Percentiles rank a stretch among this genome's conserved stretches.
Conservation (phyloP, 2,113 vertebrate genomes). For the Ellobius talpinus region DNA sequence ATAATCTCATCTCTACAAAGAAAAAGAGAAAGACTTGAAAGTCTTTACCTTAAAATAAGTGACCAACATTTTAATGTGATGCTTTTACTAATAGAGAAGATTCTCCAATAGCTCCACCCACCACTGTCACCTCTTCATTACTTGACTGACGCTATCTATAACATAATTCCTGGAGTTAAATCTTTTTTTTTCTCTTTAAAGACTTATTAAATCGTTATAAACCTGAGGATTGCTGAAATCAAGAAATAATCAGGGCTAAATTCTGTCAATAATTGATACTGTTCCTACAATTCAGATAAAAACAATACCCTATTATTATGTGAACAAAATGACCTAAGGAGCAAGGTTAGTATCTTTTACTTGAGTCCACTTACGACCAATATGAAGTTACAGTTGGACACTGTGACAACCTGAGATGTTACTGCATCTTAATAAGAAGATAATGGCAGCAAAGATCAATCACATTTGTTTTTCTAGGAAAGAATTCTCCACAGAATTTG, state of each 20-base stretch:
- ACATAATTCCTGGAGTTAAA: not conserved
- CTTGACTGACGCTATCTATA: not conserved
- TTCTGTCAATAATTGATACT: not conserved
- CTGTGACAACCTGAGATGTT: not conserved
- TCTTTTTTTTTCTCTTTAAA: not conserved
- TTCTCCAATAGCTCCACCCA: not conserved
- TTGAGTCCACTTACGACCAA: not conserved
- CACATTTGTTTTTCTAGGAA: not conserved
- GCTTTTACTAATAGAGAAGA: not conserved
- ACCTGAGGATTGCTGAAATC: not conserved
- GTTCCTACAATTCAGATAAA: not conserved
- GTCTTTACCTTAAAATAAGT: conserved; percentile 22
- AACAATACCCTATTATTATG: not conserved
- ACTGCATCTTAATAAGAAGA: conserved; percentile 49
- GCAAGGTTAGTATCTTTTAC: not conserved
- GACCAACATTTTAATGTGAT: not conserved
- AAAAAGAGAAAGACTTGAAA: conserved; percentile 4
- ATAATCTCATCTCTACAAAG: not conserved
- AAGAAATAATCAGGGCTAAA: not conserved
- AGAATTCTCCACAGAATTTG: not conserved
- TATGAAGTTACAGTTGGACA: not conserved
- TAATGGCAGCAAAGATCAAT: not conserved
- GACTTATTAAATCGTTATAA: not conserved
- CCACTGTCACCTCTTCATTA: not conserved
- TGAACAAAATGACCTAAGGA: not conserved